Evolutionary conservation across 2,113 vertebrate genomes (phyloP).

Genomic region (Sula dactylatra): DNA sequence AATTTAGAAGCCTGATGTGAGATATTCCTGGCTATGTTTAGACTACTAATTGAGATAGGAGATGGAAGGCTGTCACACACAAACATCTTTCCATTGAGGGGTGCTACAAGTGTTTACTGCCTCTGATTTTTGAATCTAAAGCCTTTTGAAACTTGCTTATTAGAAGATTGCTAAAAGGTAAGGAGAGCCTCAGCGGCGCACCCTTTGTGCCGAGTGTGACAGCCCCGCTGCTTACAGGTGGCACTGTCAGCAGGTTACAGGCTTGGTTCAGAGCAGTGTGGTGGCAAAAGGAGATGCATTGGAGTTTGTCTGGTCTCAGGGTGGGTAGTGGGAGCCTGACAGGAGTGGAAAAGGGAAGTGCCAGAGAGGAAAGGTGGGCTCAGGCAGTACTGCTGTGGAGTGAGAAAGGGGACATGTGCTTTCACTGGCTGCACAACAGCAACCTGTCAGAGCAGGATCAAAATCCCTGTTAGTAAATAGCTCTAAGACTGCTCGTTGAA

Average conservation of each 20-base stretch:
- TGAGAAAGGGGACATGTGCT: background rate
- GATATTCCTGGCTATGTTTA: background rate
- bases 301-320: background rate
- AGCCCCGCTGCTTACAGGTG: background rate
- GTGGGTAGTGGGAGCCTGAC: background rate
- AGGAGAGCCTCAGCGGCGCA: background rate
- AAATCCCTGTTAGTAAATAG: background rate
- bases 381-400: background rate
- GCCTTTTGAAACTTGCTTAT: background rate
- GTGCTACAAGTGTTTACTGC: background rate
- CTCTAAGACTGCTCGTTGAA: background rate
- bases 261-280: background rate
- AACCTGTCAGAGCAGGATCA: background rate
- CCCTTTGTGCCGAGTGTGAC: rapidly evolving
- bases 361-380: background rate
- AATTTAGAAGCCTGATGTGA: background rate
- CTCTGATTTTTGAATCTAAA: background rate
- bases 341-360: background rate
- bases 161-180: background rate
- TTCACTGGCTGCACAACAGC: background rate
- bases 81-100: background rate
- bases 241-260: background rate
- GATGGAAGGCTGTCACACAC: background rate
- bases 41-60: background rate
- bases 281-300: background rate